phyloP scores from a whole-genome alignment of 2,113 vertebrate species.

The Carlito syrichta region DNA sequence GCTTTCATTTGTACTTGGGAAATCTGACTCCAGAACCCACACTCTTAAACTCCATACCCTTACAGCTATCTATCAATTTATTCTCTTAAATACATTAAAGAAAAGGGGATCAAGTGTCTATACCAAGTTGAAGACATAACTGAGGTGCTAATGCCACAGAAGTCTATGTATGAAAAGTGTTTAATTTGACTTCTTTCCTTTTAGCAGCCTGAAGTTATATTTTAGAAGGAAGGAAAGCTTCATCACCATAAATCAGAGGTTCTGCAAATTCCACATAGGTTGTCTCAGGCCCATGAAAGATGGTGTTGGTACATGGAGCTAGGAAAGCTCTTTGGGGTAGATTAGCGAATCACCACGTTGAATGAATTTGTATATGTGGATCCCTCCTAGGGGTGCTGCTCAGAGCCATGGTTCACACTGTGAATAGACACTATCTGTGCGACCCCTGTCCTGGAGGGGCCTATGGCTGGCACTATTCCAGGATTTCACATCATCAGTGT shows the following conservation, averaged over 20 bases:
- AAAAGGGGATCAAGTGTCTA: neutral
- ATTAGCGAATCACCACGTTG: neutral
- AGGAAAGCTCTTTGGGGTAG: neutral
- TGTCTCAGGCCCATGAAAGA: neutral
- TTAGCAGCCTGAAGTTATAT: neutral
- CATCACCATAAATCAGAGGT: neutral
- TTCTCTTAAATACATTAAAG: constrained; percentile 3
- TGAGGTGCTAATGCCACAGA: neutral
- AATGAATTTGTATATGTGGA: neutral
- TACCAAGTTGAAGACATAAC: neutral
- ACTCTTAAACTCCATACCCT: constrained; percentile 1
- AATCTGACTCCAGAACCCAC: neutral
- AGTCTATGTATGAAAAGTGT: neutral
- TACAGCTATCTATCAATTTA: constrained; percentile 2
- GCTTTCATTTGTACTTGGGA: neutral
- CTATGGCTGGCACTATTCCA: neutral
- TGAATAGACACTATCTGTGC: neutral
- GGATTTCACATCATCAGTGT: neutral
- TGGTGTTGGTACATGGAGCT: neutral
- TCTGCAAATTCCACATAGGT: neutral
- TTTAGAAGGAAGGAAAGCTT: constrained; percentile 15
- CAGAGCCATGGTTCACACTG: neutral
- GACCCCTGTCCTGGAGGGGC: neutral
- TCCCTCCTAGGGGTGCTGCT: neutral
- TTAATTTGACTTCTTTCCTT: constrained; percentile 28